A percentile compares a stretch with the other conserved stretches of the same genome.
Evolutionary conservation across 1,140 invertebrate genomes (phyloP).

Genomic region (Hylaeus anthracinus): DNA sequence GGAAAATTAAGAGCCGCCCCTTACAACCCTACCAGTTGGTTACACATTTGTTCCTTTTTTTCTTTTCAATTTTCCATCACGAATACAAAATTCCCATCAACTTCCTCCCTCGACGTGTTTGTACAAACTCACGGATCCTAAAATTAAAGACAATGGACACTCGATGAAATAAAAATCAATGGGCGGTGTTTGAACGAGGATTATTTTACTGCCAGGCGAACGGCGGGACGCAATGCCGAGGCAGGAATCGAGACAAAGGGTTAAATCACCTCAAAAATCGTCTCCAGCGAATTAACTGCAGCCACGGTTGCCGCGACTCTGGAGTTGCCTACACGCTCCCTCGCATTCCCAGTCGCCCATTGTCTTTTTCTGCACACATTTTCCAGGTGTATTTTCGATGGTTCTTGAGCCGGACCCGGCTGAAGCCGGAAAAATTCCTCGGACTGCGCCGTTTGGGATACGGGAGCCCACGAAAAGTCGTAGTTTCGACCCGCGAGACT

Average conservation of each 20-base stretch:
- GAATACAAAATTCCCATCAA: no score
- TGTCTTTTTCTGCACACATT: constrained; percentile 19
- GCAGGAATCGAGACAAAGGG: not conserved
- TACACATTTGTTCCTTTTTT: no score
- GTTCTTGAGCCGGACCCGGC: constrained; percentile 30
- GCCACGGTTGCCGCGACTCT: not conserved
- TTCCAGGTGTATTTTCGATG: constrained; percentile 20
- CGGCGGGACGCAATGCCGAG: not conserved
- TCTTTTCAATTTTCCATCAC: no score
- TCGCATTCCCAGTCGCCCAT: not conserved
- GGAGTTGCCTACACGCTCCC: not conserved
- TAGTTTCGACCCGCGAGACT: constrained; percentile 53
- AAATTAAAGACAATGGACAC: no score
- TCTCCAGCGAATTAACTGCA: constrained; percentile 5
- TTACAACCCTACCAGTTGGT: no score
- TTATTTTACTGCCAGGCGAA: not conserved
- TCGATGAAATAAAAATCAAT: no score
- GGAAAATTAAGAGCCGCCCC: no score
- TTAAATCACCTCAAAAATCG: constrained; percentile 12
- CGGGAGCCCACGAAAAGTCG: constrained; percentile 53
- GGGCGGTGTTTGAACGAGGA: no score
- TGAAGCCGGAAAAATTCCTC: constrained; percentile 73
- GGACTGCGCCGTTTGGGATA: constrained; percentile 33
- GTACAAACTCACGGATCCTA: no score
- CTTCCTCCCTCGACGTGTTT: no score